Base-by-base conservation (phyloP, 2,888 invertebrate species). In the Cyaniris semiargus region DNA sequence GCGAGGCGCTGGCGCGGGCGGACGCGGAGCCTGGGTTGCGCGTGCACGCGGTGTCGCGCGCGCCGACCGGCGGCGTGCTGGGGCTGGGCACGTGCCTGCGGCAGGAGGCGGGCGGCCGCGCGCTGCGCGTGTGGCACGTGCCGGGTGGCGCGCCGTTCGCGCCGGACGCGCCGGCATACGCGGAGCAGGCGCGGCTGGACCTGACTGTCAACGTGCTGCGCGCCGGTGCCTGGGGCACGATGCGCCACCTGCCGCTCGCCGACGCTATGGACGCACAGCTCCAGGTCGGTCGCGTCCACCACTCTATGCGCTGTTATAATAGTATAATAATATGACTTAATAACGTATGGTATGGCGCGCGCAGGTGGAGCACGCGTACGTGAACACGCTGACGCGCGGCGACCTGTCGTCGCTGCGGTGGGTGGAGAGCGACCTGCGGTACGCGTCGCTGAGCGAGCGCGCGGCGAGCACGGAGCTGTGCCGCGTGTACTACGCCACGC, bases 321-420 rank as follows among this genome's bases (percentile, higher is more conserved):
- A 38, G 5, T 8, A 27, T 27, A 27, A 27, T 38, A 8, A 8
- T 38, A 38, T 38, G 10, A 10, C 48, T 8, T 31, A 2, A 44
- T 31, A 53, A 77, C 23, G 18, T 56, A 44, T 95, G 15, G 18
- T 23, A 34, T 95, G 18, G n/a, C 21, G 3, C 21, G 3, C 8
- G 71, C 95, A 95, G 88, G 97, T 98, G 78, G 97, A 98, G 87
- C 98, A 99, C 92, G 99, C 99, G 18, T 99, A 98, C 91, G 97
- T 99, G 76, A 99, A 99, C 92, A 97, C 98, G 1, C 89, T 98
- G 83, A 96, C 96, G 21, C 96, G 99, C 86, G 99, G 99, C 78
- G 99, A 99, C 93, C 95, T 99, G 82, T 96, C 98, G 27, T 98
- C 95, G 98, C 82, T 96, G 96, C 85, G 99, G 98, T 99, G 97